phyloP scores from a whole-genome alignment of 2,888 invertebrate species.

The Stenodema calcarata region DNA sequence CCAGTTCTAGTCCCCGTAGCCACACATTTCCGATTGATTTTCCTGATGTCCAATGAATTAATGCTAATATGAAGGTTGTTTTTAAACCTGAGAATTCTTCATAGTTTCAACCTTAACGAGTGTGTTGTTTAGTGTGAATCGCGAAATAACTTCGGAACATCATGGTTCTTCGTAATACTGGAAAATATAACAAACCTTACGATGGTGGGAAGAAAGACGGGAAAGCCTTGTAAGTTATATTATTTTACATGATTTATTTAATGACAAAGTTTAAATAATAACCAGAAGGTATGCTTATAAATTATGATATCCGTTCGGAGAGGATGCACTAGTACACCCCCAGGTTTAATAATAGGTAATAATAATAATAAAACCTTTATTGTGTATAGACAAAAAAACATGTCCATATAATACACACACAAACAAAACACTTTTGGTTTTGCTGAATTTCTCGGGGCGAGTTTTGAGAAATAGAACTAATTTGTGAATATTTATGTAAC shows the following conservation, averaged over 20 bases:
- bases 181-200: constrained; percentile 15
- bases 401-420: not conserved
- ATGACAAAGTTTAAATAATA: too few relatives aligned
- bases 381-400: too few relatives aligned
- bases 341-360: not conserved
- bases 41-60: not conserved
- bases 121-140: too few relatives aligned
- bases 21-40: not conserved
- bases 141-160: not conserved
- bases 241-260: not conserved
- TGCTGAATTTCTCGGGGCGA: too few relatives aligned
- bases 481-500: too few relatives aligned
- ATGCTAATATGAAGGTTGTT: not conserved
- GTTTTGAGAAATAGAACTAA: too few relatives aligned
- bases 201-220: constrained; percentile 34
- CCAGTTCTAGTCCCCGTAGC: not conserved
- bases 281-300: too few relatives aligned
- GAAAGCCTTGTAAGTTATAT: constrained; percentile 16
- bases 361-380: too few relatives aligned
- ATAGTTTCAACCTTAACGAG: not conserved
- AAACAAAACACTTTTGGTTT: too few relatives aligned
- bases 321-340: not conserved
- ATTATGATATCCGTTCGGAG: not conserved
- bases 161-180: constrained; percentile 36
- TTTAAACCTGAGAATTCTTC: not conserved